Evolutionary conservation across 2,113 vertebrate genomes (phyloP).

Genomic region (Cygnus buccinator): DNA sequence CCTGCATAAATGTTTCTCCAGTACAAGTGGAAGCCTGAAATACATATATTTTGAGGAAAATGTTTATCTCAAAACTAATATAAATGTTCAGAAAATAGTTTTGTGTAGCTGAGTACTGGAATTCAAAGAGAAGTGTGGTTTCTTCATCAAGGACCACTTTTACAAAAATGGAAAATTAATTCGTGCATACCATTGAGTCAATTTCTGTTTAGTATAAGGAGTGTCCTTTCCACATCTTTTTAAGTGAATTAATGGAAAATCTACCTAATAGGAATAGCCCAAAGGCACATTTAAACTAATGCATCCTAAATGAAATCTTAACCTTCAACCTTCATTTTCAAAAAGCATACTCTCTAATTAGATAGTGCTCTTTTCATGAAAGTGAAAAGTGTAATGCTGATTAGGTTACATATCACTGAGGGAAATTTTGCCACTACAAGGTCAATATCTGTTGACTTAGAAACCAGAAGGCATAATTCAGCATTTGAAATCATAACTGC

Average conservation of each 20-base stretch:
- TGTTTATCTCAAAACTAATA: not conserved
- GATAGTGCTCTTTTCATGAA: slow-evolving; percentile 59
- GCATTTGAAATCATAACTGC: slow-evolving; percentile 65
- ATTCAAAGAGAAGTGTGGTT: slow-evolving; percentile 16
- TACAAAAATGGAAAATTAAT: slow-evolving; percentile 70
- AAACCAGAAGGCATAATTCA: slow-evolving; percentile 67
- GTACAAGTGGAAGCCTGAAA: not conserved
- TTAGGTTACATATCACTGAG: slow-evolving; percentile 68
- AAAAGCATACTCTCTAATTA: slow-evolving; percentile 74
- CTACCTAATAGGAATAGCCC: slow-evolving; percentile 63
- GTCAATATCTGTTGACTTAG: slow-evolving; percentile 76
- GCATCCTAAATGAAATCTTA: slow-evolving; percentile 78
- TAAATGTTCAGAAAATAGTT: not conserved
- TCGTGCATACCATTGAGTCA: slow-evolving; percentile 65
- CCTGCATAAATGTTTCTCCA: not conserved
- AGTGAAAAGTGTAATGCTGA: slow-evolving; percentile 70
- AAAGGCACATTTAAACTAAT: slow-evolving; percentile 76
- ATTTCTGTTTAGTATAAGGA: slow-evolving; percentile 56
- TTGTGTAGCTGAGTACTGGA: not conserved
- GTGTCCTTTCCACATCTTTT: slow-evolving; percentile 59
- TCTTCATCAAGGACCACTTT: slow-evolving; percentile 45
- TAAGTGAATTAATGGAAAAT: slow-evolving; percentile 64
- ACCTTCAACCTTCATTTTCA: slow-evolving; percentile 74
- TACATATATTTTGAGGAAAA: not conserved
- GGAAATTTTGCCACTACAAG: slow-evolving; percentile 67